Conservation (phyloP, 2,797 vertebrate genomes). For the Phataginus tetradactyla region DNA sequence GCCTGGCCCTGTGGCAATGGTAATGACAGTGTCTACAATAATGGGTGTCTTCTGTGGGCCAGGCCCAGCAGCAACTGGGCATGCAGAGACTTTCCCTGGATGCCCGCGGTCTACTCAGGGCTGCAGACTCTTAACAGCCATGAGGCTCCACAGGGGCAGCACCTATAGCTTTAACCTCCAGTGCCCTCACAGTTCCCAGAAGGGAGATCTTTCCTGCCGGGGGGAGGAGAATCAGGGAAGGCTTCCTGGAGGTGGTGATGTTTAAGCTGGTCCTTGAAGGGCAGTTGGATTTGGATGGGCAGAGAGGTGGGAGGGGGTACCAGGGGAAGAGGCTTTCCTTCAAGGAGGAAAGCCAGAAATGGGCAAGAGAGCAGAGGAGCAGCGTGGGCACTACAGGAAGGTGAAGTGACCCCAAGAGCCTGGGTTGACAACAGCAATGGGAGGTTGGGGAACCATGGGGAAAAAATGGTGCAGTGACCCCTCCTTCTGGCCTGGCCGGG, state of each 20-base stretch:
- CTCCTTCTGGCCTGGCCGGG: background rate
- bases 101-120: fast-evolving
- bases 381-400: no score
- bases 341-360: background rate
- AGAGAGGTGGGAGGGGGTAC: background rate
- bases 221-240: background rate
- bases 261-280: background rate
- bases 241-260: background rate
- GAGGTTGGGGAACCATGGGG: fast-evolving
- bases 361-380: background rate
- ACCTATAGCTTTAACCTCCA: background rate
- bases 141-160: background rate
- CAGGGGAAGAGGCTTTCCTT: background rate
- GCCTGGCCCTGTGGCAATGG: background rate
- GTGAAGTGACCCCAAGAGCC: background rate
- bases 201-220: background rate
- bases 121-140: background rate
- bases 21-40: background rate
- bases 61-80: background rate
- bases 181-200: background rate
- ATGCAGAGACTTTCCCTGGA: background rate
- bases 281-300: background rate
- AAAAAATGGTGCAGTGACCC: fast-evolving
- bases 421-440: background rate
- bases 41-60: background rate